Conservation (phyloP, 2,888 invertebrate genomes). For the Hermaeophaga mercurialis region DNA sequence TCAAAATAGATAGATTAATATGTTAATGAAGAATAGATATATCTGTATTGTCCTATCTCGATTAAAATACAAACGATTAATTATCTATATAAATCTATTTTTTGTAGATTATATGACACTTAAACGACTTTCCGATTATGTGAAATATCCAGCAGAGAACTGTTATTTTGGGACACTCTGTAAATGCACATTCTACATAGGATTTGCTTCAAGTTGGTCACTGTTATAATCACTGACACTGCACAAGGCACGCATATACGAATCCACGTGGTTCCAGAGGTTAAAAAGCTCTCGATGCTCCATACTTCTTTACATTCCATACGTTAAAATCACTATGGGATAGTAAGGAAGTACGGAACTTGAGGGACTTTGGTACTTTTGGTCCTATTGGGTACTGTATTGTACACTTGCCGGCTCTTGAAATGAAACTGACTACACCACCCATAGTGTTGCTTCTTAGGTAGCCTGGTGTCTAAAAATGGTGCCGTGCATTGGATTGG, state of each 20-base stretch:
- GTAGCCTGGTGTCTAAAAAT: constrained; percentile 58
- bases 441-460: constrained; percentile 51
- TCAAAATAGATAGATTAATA: no score
- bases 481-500: constrained; percentile 57
- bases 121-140: no score
- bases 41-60: no score
- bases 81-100: no score
- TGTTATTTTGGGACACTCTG: no score
- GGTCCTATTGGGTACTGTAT: constrained; percentile 20
- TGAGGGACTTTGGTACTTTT: constrained; percentile 46
- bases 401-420: constrained; percentile 30
- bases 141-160: no score
- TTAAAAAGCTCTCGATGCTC: constrained; percentile 61
- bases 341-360: constrained; percentile 95
- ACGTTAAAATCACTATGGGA: constrained; percentile 85
- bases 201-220: no score
- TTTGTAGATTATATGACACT: no score
- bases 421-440: constrained; percentile 48
- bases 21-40: no score
- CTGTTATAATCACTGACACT: constrained; percentile 5
- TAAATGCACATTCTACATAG: no score
- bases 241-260: constrained; percentile 28
- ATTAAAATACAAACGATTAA: no score
- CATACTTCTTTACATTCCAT: constrained; percentile 99
- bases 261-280: constrained; percentile 5